Conservation (phyloP, 2,888 invertebrate genomes). For the Perdita meconis region DNA sequence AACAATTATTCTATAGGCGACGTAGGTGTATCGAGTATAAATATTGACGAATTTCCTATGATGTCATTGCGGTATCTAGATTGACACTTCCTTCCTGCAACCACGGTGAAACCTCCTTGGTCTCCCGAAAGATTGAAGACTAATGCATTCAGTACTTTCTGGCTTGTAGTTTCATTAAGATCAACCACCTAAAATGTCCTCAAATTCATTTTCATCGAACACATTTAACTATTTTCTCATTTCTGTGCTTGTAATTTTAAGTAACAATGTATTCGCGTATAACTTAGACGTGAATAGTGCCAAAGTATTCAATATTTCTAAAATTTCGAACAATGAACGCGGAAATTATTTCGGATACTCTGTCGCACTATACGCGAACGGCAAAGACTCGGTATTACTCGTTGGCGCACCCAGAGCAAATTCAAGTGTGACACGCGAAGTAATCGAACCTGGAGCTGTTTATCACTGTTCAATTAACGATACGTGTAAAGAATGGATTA, state of each 20-base stretch:
- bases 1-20: background rate
- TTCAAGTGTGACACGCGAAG: slow-evolving; percentile 43
- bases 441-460: slow-evolving; percentile 78
- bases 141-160: background rate
- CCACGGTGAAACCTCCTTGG: slow-evolving; percentile 11
- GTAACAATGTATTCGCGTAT: slow-evolving; percentile 57
- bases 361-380: slow-evolving; percentile 73
- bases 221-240: slow-evolving; percentile 5
- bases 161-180: background rate
- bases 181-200: slow-evolving; percentile 28
- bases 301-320: slow-evolving; percentile 74
- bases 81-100: slow-evolving; percentile 70
- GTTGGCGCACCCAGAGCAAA: slow-evolving; percentile 81
- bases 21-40: background rate
- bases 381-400: slow-evolving; percentile 68
- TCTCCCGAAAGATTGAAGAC: background rate
- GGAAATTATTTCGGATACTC: slow-evolving; percentile 82
- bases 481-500: slow-evolving; percentile 72
- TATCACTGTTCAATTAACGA: slow-evolving; percentile 75
- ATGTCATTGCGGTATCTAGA: slow-evolving; percentile 68
- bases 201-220: background rate
- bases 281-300: slow-evolving; percentile 77
- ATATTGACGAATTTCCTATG: slow-evolving; percentile 27
- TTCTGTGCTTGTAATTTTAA: slow-evolving; percentile 12
- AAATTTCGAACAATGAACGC: slow-evolving; percentile 37